Evolutionary conservation across 2,888 invertebrate species (phyloP).

Genomic region (Polylopha cassiicola): DNA sequence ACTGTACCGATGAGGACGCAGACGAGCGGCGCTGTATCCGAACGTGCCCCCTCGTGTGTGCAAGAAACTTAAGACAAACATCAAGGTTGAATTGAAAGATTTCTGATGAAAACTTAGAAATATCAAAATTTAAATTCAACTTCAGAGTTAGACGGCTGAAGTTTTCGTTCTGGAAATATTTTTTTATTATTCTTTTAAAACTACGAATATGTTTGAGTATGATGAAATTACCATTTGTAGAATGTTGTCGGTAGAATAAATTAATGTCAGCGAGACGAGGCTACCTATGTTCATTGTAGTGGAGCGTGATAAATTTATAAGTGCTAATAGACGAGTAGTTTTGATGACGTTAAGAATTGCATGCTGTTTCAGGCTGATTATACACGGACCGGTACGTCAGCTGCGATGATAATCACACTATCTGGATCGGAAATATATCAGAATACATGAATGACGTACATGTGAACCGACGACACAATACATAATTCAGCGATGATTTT

Average conservation of each 20-base stretch:
- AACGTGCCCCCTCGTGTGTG: too few relatives aligned
- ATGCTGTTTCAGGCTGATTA: constrained; percentile 21
- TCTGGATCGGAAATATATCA: constrained; percentile 49
- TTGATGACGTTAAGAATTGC: background rate
- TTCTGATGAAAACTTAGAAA: constrained; percentile 13
- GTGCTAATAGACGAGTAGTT: background rate
- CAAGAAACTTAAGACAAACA: constrained; percentile 8
- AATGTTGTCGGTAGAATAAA: too few relatives aligned
- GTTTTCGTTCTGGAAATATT: background rate
- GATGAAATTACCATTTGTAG: too few relatives aligned
- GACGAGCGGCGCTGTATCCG: too few relatives aligned
- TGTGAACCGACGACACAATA: constrained; percentile 50
- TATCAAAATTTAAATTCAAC: constrained; percentile 14
- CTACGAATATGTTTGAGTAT: too few relatives aligned
- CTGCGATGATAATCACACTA: constrained; percentile 39
- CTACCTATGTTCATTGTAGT: too few relatives aligned
- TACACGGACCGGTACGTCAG: constrained; percentile 35
- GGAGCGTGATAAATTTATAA: too few relatives aligned
- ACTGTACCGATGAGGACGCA: too few relatives aligned
- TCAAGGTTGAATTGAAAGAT: constrained; percentile 9
- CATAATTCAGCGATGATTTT: constrained; percentile 50
- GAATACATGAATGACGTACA: constrained; percentile 46
- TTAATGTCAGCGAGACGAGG: too few relatives aligned
- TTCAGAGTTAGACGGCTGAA: too few relatives aligned
- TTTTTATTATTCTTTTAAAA: constrained; percentile 9